phyloP scores from a whole-genome alignment of 2,888 invertebrate genomes.

The Phaonia tiefii region DNA sequence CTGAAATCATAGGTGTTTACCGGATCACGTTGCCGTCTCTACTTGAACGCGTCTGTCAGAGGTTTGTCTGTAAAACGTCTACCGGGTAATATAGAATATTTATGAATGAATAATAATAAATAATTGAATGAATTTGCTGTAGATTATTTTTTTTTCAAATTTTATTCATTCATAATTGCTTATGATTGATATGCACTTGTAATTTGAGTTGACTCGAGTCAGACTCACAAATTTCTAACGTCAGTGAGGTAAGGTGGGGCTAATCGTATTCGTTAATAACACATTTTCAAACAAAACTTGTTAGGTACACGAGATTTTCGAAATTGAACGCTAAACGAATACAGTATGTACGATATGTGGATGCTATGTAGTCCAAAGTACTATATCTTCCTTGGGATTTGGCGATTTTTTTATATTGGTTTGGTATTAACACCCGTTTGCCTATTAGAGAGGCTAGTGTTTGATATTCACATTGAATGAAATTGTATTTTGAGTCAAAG shows the following conservation, averaged over 20 bases:
- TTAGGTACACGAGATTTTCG: no score
- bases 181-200: conserved; percentile 41
- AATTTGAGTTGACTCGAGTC: conserved; percentile 15
- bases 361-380: no score
- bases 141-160: conserved; percentile 24
- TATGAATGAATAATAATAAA: conserved; percentile 36
- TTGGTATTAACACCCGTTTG: no score
- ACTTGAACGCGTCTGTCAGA: background rate
- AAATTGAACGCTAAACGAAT: no score
- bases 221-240: background rate
- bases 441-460: no score
- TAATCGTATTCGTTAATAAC: background rate
- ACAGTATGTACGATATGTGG: no score
- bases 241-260: background rate
- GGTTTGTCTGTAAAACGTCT: background rate
- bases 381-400: no score
- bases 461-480: background rate
- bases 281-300: background rate
- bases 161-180: conserved; percentile 33
- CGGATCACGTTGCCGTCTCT: conserved; percentile 33
- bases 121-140: conserved; percentile 5
- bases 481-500: background rate
- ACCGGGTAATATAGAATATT: conserved; percentile 27
- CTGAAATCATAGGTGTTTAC: background rate
- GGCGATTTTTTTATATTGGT: no score